A percentile compares a stretch with the other conserved stretches of the same genome.
phyloP scores from a whole-genome alignment of 2,888 invertebrate genomes.

The Acanthosepion lycidas region DNA sequence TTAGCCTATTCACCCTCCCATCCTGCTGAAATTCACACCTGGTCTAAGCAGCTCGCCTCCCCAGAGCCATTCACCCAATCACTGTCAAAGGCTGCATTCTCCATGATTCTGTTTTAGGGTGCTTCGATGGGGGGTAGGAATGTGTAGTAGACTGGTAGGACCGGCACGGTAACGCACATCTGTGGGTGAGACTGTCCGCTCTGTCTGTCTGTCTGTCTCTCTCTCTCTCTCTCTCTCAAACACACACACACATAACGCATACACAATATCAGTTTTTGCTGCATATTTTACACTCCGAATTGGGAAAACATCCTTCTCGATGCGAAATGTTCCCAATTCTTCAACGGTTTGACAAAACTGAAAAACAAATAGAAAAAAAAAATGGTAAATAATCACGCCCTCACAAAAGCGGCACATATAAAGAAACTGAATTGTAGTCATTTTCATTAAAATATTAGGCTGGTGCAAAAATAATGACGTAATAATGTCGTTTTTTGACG shows the following conservation, averaged over 20 bases:
- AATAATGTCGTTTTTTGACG: too few species aligned
- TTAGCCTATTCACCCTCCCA: not conserved
- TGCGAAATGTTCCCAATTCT: not conserved
- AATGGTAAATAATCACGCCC: not conserved
- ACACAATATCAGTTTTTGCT: not conserved
- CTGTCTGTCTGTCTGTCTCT: not conserved
- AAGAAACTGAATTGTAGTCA: not conserved
- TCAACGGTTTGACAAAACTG: not conserved
- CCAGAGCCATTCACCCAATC: not conserved
- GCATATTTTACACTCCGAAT: not conserved
- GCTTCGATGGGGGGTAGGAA: not conserved
- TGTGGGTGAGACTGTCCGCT: not conserved
- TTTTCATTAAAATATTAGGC: conserved; percentile 13
- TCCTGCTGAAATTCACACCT: not conserved
- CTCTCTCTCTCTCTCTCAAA: too few species aligned
- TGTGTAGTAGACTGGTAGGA: not conserved
- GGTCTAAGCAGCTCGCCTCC: not conserved
- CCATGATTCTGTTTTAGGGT: not conserved
- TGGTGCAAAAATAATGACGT: too few species aligned
- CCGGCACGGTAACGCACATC: not conserved
- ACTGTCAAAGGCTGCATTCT: conserved; percentile 7
- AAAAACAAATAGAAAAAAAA: not conserved
- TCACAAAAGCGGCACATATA: not conserved
- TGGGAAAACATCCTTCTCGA: not conserved
- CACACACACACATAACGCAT: not conserved